phyloP scores from a whole-genome alignment of 2,113 vertebrate species.

The Dryoscopus gambensis region DNA sequence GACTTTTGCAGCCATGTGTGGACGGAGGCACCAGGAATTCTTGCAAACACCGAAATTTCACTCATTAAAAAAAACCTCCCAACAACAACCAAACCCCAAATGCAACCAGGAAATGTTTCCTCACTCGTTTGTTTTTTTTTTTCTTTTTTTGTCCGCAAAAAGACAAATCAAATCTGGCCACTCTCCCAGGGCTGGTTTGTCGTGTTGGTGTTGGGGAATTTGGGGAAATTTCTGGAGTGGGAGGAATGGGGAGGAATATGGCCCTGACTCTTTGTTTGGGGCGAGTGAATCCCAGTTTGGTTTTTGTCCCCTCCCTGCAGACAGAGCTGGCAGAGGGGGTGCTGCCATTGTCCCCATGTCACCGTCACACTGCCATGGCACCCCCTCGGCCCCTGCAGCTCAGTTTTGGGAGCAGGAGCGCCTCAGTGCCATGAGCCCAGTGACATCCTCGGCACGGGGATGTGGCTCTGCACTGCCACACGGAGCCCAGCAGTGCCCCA shows the following conservation, averaged over 20 bases:
- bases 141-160: fast-evolving
- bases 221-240: neutral
- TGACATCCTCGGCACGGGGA: neutral
- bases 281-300: neutral
- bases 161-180: neutral
- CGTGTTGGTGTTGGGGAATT: neutral
- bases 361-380: fast-evolving
- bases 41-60: neutral
- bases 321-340: neutral
- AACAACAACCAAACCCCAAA: neutral
- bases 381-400: neutral
- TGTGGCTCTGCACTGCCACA: neutral
- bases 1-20: neutral
- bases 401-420: neutral
- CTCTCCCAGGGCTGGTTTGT: neutral
- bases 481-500: neutral
- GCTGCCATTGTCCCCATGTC: neutral
- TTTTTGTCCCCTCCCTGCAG: neutral
- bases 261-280: neutral
- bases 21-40: neutral
- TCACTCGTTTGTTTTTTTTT: neutral
- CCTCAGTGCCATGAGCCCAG: fast-evolving
- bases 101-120: neutral
- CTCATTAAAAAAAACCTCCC: neutral
- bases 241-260: neutral